phyloP scores from a whole-genome alignment of 2,797 vertebrate species.

The Cygnus olor region DNA sequence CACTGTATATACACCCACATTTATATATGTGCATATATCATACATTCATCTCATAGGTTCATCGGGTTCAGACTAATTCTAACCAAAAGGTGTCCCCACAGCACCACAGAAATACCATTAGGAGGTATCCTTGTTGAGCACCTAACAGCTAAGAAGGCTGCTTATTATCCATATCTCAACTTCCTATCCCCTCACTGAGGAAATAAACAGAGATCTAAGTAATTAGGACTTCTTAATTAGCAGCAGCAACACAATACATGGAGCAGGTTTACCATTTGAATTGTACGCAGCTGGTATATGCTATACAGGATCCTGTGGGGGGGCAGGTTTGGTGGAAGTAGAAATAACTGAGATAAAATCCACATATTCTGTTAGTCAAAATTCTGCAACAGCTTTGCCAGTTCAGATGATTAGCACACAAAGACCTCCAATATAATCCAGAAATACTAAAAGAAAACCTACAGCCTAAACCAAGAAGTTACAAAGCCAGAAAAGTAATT shows the following conservation, averaged over 20 bases:
- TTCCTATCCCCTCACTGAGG: fast-evolving
- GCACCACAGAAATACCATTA: not conserved
- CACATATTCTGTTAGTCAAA: fast-evolving
- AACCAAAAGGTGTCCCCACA: not conserved
- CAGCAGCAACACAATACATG: not conserved
- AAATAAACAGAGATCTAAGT: not conserved
- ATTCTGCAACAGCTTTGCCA: not conserved
- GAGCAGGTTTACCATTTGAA: not conserved
- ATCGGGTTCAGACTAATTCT: not conserved
- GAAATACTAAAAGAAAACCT: fast-evolving
- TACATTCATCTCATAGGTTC: too few relatives aligned
- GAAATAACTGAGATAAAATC: not conserved
- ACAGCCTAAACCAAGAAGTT: not conserved
- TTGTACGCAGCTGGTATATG: fast-evolving
- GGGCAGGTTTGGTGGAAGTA: fast-evolving
- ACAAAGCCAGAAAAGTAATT: not conserved
- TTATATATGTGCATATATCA: too few relatives aligned
- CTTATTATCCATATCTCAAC: fast-evolving
- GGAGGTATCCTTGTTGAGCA: not conserved
- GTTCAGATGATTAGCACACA: fast-evolving
- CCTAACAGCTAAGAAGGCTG: not conserved
- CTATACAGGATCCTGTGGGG: fast-evolving
- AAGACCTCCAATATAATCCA: not conserved
- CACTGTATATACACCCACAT: too few relatives aligned
- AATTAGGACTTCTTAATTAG: not conserved